Base-by-base conservation (phyloP, 2,888 invertebrate genomes). In the Pycnomerus fuliginosus region DNA sequence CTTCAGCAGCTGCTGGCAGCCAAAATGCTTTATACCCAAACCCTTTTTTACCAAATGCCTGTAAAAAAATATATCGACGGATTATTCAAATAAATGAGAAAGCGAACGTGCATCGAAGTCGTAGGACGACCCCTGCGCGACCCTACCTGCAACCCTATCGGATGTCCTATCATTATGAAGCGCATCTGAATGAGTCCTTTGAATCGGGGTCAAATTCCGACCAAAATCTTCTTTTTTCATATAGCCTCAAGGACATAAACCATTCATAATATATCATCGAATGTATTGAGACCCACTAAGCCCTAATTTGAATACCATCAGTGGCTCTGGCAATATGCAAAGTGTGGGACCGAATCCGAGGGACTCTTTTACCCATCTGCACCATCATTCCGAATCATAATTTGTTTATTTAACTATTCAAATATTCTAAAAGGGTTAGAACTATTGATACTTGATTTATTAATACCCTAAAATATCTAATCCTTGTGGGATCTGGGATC, bases 401-500 rank as follows among this genome's bases (percentile, higher is more conserved):
- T 58, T 58, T 58, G 54, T 58, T 58, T 58, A 53, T 45, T 45
- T 45, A 25, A 40, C 45, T 36, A 45, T 45, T 45, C 45, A 40
- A 45, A 45, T 45, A 35, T 39, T 33, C 33, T 17, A 33, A 31
- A 44, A 20, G 36, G 41, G 34, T 41, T 27, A 42, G 35, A 37
- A 39, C 50, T 52, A 60, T 58, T 58, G 60, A 56, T 60, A 52
- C 53, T 53, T 60, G 60, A 60, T 60, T 58, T 58, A 60, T 60
- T 60, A 60, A 60, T 60, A 51, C 42, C 52, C 38, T 48, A 46
- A 52, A 56, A 60, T 60, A 56, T 53, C 49, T 60, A 60, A 60
- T 60, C 60, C 56, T 50, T 60, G 58, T 60, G 60, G 56, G 60
- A 60, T 58, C 46, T 46, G 28, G 12, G 10, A n/a, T n/a, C n/a